Percentiles rank a stretch among this genome's conserved stretches.
These are phyloP conservation scores for Myotis findleyi DNA, from an alignment of 2,797 vertebrate genomes.

Conservation along the genomic window DNA sequence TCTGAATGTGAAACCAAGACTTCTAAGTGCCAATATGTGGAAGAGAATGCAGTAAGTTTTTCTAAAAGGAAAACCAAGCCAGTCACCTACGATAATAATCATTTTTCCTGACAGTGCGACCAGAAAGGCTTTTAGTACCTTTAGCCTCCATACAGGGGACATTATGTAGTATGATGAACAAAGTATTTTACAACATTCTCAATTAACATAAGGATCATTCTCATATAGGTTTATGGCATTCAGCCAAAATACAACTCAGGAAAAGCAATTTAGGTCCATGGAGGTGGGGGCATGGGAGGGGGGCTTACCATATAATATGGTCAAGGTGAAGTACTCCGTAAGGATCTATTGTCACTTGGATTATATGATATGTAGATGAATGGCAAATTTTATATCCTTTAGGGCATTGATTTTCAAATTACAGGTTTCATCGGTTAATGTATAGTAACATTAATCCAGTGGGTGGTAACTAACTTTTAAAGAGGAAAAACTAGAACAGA, in stretches of 20 bases:
- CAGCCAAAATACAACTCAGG: neutral
- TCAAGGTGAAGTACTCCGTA: neutral
- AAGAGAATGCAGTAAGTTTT: neutral
- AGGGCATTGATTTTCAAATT: neutral
- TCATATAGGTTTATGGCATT: neutral
- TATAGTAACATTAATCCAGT: constrained; percentile 41
- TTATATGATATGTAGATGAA: constrained; percentile 14
- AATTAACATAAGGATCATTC: neutral
- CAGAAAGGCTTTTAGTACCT: neutral
- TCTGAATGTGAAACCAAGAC: neutral
- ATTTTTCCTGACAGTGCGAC: neutral
- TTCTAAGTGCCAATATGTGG: neutral
- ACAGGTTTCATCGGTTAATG: neutral
- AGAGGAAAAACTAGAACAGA: neutral
- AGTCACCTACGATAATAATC: neutral
- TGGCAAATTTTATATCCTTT: neutral
- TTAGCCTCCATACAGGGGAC: neutral
- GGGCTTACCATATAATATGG: neutral
- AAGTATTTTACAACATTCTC: neutral
- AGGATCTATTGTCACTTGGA: neutral
- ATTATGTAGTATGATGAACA: neutral
- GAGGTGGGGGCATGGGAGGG: neutral
- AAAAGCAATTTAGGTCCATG: neutral
- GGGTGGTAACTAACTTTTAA: neutral
- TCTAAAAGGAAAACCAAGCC: neutral